These are phyloP conservation scores for Diogma glabrata DNA, from an alignment of 2,888 invertebrate species.

Conservation along the genomic window DNA sequence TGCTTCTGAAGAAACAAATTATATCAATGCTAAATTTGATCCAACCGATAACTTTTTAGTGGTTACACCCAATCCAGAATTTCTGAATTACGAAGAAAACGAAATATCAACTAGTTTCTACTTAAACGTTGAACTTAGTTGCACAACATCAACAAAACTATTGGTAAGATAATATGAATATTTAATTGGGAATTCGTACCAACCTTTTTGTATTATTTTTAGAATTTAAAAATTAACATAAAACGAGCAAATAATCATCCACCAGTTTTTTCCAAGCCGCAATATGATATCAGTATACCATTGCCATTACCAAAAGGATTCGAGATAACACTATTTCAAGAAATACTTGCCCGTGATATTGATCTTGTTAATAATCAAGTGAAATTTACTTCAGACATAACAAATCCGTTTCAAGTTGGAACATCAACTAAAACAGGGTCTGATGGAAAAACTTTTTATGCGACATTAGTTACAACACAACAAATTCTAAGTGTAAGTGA, in stretches of 20 bases:
- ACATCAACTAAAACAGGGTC: constrained; percentile 15
- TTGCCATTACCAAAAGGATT: constrained; percentile 24
- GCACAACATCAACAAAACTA: not conserved
- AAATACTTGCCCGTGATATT: constrained; percentile 23
- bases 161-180: not conserved
- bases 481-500: constrained; percentile 19
- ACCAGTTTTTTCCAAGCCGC: constrained; percentile 21
- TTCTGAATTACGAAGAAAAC: not conserved
- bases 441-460: constrained; percentile 21
- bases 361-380: constrained; percentile 23
- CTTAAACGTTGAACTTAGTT: not conserved
- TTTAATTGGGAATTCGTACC: not conserved
- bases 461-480: constrained; percentile 19
- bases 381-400: constrained; percentile 20
- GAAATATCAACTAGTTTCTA: not conserved
- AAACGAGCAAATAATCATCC: constrained; percentile 21
- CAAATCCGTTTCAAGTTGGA: constrained; percentile 17
- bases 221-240: constrained; percentile 22
- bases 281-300: constrained; percentile 22
- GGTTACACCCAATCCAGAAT: not conserved
- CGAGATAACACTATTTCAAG: constrained; percentile 22
- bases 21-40: too few species aligned
- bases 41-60: too few species aligned
- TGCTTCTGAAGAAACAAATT: too few species aligned
- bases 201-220: not conserved